Evolutionary conservation across 2,113 vertebrate species (phyloP).

Genomic region (Pungitius pungitius): DNA sequence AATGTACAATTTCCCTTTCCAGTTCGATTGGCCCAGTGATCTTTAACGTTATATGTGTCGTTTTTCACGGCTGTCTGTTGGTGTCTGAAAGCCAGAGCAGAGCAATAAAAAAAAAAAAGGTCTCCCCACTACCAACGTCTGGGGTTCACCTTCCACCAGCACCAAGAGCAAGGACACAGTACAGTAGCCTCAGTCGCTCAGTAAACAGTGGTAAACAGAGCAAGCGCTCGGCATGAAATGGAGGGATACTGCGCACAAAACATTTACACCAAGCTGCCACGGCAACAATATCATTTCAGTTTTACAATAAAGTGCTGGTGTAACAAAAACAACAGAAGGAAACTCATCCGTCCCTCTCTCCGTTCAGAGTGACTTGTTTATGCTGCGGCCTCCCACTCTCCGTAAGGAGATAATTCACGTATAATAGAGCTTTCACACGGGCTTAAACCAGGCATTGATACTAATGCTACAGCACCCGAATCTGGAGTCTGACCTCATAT

Average conservation of each 20-base stretch:
- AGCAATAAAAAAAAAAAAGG: not conserved
- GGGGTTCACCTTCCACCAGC: constrained; percentile 26
- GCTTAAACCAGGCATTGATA: constrained; percentile 29
- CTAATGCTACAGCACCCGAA: constrained; percentile 2
- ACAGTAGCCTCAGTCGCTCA: constrained; percentile 71
- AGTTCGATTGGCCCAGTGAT: not conserved
- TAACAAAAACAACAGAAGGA: constrained; percentile 62
- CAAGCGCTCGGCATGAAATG: constrained; percentile 56
- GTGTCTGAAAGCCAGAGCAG: not conserved
- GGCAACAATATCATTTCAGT: constrained; percentile 75
- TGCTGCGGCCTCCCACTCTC: constrained; percentile 25
- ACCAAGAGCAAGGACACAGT: constrained; percentile 53
- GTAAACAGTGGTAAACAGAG: constrained; percentile 79
- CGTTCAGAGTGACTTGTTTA: constrained; percentile 56
- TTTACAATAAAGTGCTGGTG: constrained; percentile 71
- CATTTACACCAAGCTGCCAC: constrained; percentile 78
- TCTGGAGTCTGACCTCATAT: constrained; percentile 29
- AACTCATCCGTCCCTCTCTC: constrained; percentile 49
- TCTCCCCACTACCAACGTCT: not conserved
- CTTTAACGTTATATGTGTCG: not conserved
- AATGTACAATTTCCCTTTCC: not conserved
- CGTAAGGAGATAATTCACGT: constrained; percentile 56
- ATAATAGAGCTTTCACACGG: constrained; percentile 49
- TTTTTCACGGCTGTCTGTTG: not conserved
- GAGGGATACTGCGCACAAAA: constrained; percentile 69